Percentiles rank a stretch among this genome's conserved stretches.
These are phyloP conservation scores for Xylota segnis DNA, from an alignment of 2,888 invertebrate species.

Conservation along the genomic window DNA sequence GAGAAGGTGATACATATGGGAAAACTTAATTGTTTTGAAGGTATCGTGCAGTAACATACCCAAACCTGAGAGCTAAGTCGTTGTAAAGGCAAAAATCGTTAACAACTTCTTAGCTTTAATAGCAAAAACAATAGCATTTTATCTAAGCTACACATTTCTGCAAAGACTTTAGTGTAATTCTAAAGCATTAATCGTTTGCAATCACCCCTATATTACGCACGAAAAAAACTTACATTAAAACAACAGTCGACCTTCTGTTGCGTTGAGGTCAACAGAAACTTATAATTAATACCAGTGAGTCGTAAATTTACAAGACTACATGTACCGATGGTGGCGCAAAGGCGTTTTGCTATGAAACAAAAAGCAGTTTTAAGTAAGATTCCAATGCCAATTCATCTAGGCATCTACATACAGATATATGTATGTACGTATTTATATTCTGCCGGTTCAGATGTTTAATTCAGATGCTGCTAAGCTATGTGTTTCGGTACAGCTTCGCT, in stretches of 20 bases:
- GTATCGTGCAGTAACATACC: no score
- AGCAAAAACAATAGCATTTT: no score
- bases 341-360: background rate
- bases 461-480: background rate
- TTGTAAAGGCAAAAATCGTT: no score
- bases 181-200: background rate
- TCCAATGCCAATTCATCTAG: background rate
- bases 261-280: background rate
- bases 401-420: background rate
- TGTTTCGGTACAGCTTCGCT: background rate
- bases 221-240: background rate
- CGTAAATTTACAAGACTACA: conserved; percentile 19
- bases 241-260: background rate
- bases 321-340: background rate
- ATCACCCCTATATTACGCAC: background rate
- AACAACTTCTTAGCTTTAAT: no score
- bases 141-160: no score
- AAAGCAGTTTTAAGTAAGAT: conserved; percentile 5
- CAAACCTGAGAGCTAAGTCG: no score
- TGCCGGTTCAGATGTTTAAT: no score
- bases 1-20: no score
- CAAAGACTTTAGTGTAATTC: no score
- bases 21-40: no score
- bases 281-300: conserved; percentile 8
- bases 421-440: background rate